Evolutionary conservation across 2,113 vertebrate genomes (phyloP), one percentile per base, ranked within the genome.

Genomic region (Odontophorus gujanensis): DNA sequence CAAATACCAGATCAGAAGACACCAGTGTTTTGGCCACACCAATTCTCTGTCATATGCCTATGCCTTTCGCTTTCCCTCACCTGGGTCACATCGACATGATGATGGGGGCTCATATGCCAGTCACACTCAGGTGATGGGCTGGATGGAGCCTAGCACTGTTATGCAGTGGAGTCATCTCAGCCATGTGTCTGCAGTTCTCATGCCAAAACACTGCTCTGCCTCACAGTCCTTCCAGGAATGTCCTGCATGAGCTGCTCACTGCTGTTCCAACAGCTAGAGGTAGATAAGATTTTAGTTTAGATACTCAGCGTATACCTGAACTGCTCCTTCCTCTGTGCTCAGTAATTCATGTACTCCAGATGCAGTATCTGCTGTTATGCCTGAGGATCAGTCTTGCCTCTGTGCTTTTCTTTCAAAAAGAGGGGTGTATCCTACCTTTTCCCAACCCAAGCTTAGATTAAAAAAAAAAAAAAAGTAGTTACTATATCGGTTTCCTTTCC

Each of bases 211-310:
- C 0, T 1, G 19, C 79, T 85, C 38, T 92, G 57, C 47, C 38
- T 80, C 47, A 38, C 78, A 36, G 6, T 83, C 55, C 61, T 92
- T 89, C 34, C 42, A 77, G 65, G 78, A 83, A 40, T 34, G 38
- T 28, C 8, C 7, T 80, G 40, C 0, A 0, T 92, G 32, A 38
- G 82, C 68, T 89, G 48, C 62, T 24, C 0, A 1, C 55, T 55
- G 53, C 24, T 82, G 2, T 36, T 91, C 55, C 63, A 50, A 38
- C 34, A 75, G 51, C 34, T 74, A 81, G 34, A 85, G 7, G n/a
- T 67, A 71, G 57, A 47, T 43, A 57, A 92, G 68, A 78, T 89
- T 92, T 94, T 92, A 87, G 84, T 91, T 88, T 80, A 91, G 85
- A 48, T 92, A 57, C 24, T 51, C 53, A 26, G 77, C 30, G 65